Evolutionary conservation across 1,140 invertebrate species (phyloP), one percentile per base, ranked within the genome.

Genomic region (Rhagoletis zephyria): DNA sequence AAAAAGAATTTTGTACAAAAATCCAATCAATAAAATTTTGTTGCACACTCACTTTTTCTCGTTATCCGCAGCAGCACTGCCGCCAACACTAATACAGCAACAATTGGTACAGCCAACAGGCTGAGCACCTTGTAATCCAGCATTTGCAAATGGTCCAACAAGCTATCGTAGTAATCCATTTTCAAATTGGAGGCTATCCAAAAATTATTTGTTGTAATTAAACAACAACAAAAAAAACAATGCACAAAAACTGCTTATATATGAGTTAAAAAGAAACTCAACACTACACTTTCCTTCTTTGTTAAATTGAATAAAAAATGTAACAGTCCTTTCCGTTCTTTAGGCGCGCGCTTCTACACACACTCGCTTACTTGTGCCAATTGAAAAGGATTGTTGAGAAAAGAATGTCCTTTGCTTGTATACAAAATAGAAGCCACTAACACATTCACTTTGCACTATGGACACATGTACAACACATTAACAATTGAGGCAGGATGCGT

Each of bases 11-110:
- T 30, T 30, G 1, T 30, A 30, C 30, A 30, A 30, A 30, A 30
- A 30, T 30, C 30, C 30, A 30, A 30, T 30, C 30, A 30, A 63
- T 63, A 63, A 63, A 4, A 16, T 63, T 63, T 67, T 67, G 4
- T 30, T 40, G 30, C 64, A 4, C 19, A 88, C 87, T 88, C 74
- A 88, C 87, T 86, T 88, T 88, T 88, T 63, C 30, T 60, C 19
- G n/a, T 87, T 19, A 60, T 65, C 10, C 67, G 59, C n/a, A 51
- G 42, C 12, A 86, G 45, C 74, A 77, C 65, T 40, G 60, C 42
- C 85, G 67, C 59, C 48, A 81, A 86, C 48, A 88, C 61, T 48
- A 88, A 6, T 7, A 88, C 42, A 16, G 85, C 85, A 4, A 74
- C 51, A 63, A 86, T 81, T 19, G 87, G 65, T 63, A 85, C 64